phyloP scores from a whole-genome alignment of 2,797 vertebrate species.

The Buceros bicornis region DNA sequence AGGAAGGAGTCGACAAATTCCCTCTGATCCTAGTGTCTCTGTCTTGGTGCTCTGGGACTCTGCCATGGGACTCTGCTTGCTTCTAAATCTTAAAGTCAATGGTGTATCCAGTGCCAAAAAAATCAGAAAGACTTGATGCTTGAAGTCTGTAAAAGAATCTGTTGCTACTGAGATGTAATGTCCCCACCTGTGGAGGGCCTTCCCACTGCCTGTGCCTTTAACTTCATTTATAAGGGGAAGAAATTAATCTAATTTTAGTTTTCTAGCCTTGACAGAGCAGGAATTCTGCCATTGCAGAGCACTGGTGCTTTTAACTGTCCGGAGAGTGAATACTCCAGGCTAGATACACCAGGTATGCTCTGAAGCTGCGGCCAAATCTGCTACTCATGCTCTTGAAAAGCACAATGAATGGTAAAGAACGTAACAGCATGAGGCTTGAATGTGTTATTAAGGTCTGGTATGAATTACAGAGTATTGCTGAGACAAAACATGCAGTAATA shows the following conservation, averaged over 20 bases:
- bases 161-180: background rate
- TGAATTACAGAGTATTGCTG: background rate
- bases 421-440: background rate
- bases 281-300: background rate
- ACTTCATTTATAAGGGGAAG: background rate
- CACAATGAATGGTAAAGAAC: background rate
- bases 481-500: background rate
- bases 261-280: background rate
- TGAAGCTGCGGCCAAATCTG: background rate
- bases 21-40: background rate
- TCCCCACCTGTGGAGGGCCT: background rate
- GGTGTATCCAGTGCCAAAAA: background rate
- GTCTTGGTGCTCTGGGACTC: background rate
- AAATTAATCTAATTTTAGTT: background rate
- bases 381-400: background rate
- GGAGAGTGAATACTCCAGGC: background rate
- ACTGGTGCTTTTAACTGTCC: background rate
- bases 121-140: background rate
- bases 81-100: background rate
- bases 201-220: background rate
- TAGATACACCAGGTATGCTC: background rate
- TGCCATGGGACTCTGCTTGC: background rate
- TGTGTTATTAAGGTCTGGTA: background rate
- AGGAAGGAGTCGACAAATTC: background rate
- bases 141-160: background rate